These are phyloP conservation scores for Orthosia incerta DNA, from an alignment of 2,888 invertebrate species.

Conservation along the genomic window DNA sequence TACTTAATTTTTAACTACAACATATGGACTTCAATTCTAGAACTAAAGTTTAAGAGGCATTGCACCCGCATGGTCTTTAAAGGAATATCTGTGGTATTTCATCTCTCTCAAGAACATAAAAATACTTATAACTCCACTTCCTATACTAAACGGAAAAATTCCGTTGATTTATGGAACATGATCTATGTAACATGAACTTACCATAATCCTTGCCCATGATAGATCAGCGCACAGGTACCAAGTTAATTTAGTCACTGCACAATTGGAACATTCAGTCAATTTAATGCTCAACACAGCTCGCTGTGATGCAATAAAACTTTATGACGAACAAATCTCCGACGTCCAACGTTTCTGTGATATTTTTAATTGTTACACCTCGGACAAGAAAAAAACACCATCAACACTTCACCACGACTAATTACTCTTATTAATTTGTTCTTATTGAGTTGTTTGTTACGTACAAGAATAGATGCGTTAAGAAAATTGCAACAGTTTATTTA, in stretches of 20 bases:
- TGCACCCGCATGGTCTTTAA: slow-evolving; percentile 24
- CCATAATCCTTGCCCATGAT: slow-evolving; percentile 84
- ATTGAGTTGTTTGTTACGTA: slow-evolving; percentile 10
- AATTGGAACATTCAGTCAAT: slow-evolving; percentile 56
- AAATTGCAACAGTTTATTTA: slow-evolving; percentile 22
- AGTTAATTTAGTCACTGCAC: slow-evolving; percentile 59
- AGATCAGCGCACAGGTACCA: slow-evolving; percentile 30
- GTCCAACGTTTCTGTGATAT: slow-evolving; percentile 48
- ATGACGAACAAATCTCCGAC: slow-evolving; percentile 48
- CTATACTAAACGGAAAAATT: neutral
- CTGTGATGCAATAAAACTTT: slow-evolving; percentile 43
- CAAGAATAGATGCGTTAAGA: neutral
- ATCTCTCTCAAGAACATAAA: neutral
- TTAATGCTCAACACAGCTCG: slow-evolving; percentile 43
- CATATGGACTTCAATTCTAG: neutral
- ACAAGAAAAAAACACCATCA: slow-evolving; percentile 42
- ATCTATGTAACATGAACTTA: slow-evolving; percentile 66
- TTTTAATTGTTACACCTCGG: slow-evolving; percentile 58
- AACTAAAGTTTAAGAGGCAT: slow-evolving; percentile 14
- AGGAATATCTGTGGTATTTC: slow-evolving; percentile 8
- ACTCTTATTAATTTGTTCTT: slow-evolving; percentile 25
- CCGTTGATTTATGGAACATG: neutral
- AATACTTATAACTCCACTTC: neutral
- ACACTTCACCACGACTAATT: slow-evolving; percentile 51
- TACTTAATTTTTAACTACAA: neutral